These are phyloP conservation scores for Psilopogon haemacephalus DNA, from an alignment of 2,113 vertebrate genomes.

Conservation along the genomic window DNA sequence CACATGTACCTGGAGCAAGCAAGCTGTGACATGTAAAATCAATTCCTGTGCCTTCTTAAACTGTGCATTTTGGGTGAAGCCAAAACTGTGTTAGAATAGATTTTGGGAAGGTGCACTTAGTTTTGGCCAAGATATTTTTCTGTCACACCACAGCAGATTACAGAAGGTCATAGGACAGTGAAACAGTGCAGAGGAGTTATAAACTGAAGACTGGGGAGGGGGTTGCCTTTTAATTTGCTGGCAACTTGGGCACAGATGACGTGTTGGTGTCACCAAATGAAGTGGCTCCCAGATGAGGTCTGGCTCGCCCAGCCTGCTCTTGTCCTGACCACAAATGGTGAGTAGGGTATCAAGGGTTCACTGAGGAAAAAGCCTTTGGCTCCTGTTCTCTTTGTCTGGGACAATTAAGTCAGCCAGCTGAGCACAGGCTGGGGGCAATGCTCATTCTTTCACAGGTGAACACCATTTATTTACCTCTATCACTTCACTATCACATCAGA, in stretches of 20 bases:
- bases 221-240: not conserved
- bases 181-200: not conserved
- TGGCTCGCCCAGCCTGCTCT: not conserved
- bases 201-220: not conserved
- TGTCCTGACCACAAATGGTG: not conserved
- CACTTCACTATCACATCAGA: not conserved
- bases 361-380: not conserved
- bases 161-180: not conserved
- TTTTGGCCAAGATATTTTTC: not conserved
- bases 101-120: slow-evolving; percentile 7
- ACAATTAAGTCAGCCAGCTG: not conserved
- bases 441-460: not conserved
- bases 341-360: not conserved
- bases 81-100: not conserved
- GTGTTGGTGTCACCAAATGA: not conserved
- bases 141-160: not conserved
- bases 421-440: not conserved
- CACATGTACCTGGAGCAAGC: not conserved
- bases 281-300: not conserved
- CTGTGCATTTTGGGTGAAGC: not conserved
- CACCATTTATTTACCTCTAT: not conserved
- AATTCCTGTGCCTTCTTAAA: not conserved
- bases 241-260: not conserved
- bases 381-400: not conserved
- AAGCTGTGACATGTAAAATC: slow-evolving; percentile 7